phyloP scores from a whole-genome alignment of 1,140 invertebrate species.

The Euschistus heros region DNA sequence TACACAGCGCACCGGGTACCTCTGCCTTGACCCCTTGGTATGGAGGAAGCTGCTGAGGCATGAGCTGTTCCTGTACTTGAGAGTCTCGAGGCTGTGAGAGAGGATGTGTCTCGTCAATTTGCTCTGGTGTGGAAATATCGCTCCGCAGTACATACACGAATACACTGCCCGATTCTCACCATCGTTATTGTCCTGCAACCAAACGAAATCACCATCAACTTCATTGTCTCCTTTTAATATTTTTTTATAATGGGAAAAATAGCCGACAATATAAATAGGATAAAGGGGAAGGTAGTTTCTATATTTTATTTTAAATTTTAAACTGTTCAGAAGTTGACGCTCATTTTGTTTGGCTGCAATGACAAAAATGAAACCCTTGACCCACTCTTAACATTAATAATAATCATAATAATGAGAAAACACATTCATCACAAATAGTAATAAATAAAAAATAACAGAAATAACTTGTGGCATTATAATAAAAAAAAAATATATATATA shows the following conservation, averaged over 20 bases:
- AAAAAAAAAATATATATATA: constrained; percentile 35
- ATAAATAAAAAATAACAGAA: constrained; percentile 26
- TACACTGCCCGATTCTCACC: constrained; percentile 36
- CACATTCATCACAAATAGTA: constrained; percentile 24
- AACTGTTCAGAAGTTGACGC: constrained; percentile 73
- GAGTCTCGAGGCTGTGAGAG: constrained; percentile 71
- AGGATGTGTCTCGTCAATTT: constrained; percentile 78
- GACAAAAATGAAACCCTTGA: constrained; percentile 15
- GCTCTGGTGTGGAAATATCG: constrained; percentile 74
- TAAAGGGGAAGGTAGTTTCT: constrained; percentile 8
- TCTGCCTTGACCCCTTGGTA: constrained; percentile 40
- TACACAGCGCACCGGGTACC: constrained; percentile 62
- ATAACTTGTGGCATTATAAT: constrained; percentile 20
- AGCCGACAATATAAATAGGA: background rate
- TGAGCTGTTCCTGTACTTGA: constrained; percentile 65
- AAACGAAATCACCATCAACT: constrained; percentile 83
- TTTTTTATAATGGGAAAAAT: constrained; percentile 27
- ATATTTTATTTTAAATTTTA: constrained; percentile 11
- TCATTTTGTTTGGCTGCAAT: constrained; percentile 72
- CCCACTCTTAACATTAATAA: background rate
- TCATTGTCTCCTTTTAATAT: constrained; percentile 45
- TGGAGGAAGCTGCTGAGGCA: constrained; percentile 37
- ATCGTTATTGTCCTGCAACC: constrained; percentile 74
- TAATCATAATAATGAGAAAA: constrained; percentile 18
- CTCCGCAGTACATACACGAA: constrained; percentile 74